These are phyloP conservation scores for Zoanthus gigantus DNA, from an alignment of 92 coral and sea anemone species.

Conservation along the genomic window DNA sequence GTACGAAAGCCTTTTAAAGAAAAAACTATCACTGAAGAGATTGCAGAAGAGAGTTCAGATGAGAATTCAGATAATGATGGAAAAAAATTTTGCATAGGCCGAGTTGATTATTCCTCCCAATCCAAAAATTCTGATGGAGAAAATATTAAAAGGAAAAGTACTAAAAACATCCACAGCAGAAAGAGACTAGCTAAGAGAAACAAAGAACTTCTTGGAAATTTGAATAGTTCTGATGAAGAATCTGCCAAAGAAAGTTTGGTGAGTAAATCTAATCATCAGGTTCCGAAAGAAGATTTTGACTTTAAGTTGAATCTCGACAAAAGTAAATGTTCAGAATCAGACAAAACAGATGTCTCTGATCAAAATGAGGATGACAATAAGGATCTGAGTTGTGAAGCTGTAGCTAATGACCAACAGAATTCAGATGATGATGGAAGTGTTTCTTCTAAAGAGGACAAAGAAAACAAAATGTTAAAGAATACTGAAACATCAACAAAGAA, in stretches of 20 bases:
- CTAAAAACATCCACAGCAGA: neutral
- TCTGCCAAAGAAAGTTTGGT: neutral
- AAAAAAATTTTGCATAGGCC: neutral
- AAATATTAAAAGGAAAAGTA: neutral
- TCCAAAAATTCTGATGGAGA: neutral
- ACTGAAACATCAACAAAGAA: slow-evolving; percentile 13
- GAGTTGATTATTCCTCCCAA: neutral
- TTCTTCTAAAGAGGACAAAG: slow-evolving; percentile 34
- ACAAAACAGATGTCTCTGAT: slow-evolving; percentile 10
- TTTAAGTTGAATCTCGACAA: neutral
- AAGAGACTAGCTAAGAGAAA: neutral
- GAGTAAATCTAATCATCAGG: too few relatives aligned
- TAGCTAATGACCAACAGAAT: neutral
- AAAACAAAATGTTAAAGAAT: slow-evolving; percentile 9
- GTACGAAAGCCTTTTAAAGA: neutral
- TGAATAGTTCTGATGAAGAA: slow-evolving; percentile 3
- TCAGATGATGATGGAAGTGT: slow-evolving; percentile 10
- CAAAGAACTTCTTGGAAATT: neutral
- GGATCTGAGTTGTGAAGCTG: slow-evolving; percentile 20
- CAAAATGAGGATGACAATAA: neutral
- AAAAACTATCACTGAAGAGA: neutral
- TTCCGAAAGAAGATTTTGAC: neutral
- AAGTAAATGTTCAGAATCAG: neutral
- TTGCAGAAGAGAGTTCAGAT: neutral
- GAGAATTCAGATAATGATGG: neutral